These are phyloP conservation scores for Pelmatolapia mariae DNA, from an alignment of 2,113 vertebrate genomes.

Conservation along the genomic window DNA sequence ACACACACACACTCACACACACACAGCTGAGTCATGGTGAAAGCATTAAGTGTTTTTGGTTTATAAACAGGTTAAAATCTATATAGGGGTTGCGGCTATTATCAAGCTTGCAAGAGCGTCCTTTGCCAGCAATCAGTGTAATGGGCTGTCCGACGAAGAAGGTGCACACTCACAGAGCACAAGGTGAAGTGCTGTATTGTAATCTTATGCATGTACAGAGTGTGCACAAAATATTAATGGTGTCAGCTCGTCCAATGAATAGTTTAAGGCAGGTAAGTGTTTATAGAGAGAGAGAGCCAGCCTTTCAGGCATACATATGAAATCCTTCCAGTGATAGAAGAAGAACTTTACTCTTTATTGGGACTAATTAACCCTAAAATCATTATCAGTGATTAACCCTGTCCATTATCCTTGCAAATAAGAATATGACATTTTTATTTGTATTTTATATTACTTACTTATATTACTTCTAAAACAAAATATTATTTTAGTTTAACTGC, in stretches of 20 bases:
- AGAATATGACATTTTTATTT: not conserved
- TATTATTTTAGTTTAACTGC: not conserved
- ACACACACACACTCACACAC: not conserved
- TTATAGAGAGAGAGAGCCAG: not conserved
- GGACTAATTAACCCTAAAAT: not conserved
- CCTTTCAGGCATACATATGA: not conserved
- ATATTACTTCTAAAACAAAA: not conserved
- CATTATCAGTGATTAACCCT: not conserved
- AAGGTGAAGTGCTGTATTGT: not conserved
- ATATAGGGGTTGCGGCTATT: constrained; percentile 32
- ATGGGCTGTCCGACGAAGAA: constrained; percentile 36
- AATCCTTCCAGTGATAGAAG: not conserved
- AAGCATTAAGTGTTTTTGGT: constrained; percentile 19
- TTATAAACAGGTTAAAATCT: constrained; percentile 51
- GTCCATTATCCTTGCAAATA: not conserved
- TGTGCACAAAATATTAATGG: constrained; percentile 30
- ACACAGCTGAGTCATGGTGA: not conserved
- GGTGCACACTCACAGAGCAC: not conserved
- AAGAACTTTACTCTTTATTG: not conserved
- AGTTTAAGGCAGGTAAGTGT: constrained; percentile 30
- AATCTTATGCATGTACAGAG: not conserved
- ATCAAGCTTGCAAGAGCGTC: constrained; percentile 12
- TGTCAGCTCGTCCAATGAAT: constrained; percentile 14
- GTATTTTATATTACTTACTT: not conserved
- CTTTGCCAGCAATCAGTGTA: constrained; percentile 49